Evolutionary conservation across 2,888 invertebrate genomes (phyloP).

Genomic region (Deroplatys truncata): DNA sequence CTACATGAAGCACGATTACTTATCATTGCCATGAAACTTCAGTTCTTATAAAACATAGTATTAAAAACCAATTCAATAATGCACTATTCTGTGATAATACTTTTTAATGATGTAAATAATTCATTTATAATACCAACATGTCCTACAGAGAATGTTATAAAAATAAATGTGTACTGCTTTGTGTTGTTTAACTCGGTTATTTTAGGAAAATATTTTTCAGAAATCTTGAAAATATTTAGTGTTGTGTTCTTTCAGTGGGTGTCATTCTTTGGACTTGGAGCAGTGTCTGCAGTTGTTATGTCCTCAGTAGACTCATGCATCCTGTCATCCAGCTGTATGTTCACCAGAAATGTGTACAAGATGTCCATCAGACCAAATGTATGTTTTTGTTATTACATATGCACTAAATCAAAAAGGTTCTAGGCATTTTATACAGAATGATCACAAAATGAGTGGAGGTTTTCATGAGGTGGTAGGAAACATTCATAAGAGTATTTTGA

Average conservation of each 20-base stretch:
- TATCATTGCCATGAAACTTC: too few relatives aligned
- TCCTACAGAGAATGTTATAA: too few relatives aligned
- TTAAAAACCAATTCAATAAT: too few relatives aligned
- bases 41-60: too few relatives aligned
- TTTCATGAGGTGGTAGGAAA: neutral
- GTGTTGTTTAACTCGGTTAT: too few relatives aligned
- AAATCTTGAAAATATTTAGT: neutral
- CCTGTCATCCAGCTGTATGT: conserved; percentile 67
- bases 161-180: too few relatives aligned
- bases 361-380: conserved; percentile 61
- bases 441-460: neutral
- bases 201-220: too few relatives aligned
- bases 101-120: too few relatives aligned
- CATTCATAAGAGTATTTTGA: too few relatives aligned
- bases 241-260: conserved; percentile 45
- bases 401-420: neutral
- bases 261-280: conserved; percentile 65
- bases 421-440: neutral
- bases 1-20: too few relatives aligned
- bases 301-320: conserved; percentile 71
- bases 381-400: conserved; percentile 35
- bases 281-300: conserved; percentile 73
- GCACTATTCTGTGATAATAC: too few relatives aligned
- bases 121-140: too few relatives aligned
- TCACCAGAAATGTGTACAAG: conserved; percentile 67